Conservation (phyloP, 35 echinoderm and acorn worm genomes). For the Heliocidaris erythrogramma region DNA sequence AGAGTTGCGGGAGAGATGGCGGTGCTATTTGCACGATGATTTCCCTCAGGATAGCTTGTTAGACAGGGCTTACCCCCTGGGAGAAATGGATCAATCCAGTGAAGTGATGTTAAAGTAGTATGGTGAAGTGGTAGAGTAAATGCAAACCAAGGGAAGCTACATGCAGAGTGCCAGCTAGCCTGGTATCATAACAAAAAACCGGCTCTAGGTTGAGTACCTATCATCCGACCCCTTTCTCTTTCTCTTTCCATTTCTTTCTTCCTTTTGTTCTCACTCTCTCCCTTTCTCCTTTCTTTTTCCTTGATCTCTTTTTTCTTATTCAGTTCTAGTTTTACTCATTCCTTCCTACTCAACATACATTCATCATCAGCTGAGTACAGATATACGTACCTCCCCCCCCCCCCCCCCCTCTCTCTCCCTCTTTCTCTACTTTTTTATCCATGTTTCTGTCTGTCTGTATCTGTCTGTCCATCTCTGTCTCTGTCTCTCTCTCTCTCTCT, state of each 20-base stretch:
- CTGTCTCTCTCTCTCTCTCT: too few relatives aligned
- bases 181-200: conserved; percentile 17
- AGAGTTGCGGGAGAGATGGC: neutral
- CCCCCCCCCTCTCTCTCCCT: neutral
- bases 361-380: neutral
- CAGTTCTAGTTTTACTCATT: too few relatives aligned
- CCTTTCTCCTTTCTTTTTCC: neutral
- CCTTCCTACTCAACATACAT: too few relatives aligned
- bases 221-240: neutral
- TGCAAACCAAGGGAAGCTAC: conserved; percentile 15
- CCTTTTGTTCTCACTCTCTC: neutral
- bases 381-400: neutral
- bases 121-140: conserved; percentile 12
- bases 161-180: neutral
- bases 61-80: neutral
- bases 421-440: neutral
- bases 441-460: neutral
- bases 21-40: neutral
- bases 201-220: neutral
- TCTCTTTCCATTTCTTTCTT: neutral
- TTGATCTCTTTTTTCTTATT: too few relatives aligned
- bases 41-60: conserved; percentile 3
- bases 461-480: neutral
- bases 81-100: conserved; percentile 30
- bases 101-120: neutral